Evolutionary conservation across 2,113 vertebrate species (phyloP).

Genomic region (Drymodes brunneopygia): DNA sequence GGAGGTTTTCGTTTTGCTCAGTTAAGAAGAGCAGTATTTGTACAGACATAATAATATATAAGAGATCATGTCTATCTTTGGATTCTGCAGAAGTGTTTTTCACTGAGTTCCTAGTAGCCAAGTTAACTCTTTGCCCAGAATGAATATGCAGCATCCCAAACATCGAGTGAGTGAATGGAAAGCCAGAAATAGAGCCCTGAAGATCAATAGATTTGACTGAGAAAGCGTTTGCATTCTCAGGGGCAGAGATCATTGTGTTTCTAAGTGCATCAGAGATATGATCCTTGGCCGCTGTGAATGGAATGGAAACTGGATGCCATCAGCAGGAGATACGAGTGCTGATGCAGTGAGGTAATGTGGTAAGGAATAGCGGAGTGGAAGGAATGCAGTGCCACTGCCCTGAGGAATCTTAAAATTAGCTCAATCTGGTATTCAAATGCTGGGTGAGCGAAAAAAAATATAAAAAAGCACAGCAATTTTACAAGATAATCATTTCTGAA

Average conservation of each 20-base stretch:
- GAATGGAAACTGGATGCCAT: slow-evolving; percentile 82
- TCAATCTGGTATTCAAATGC: background rate
- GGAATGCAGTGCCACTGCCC: slow-evolving; percentile 64
- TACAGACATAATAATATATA: background rate
- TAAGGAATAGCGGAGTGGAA: slow-evolving; percentile 73
- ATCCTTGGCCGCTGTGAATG: slow-evolving; percentile 83
- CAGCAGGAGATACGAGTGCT: slow-evolving; percentile 70
- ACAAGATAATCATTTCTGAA: background rate
- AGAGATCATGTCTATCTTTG: slow-evolving; percentile 48
- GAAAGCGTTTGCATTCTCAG: slow-evolving; percentile 84
- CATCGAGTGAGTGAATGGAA: slow-evolving; percentile 70
- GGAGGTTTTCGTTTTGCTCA: background rate
- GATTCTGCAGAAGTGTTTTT: slow-evolving; percentile 55
- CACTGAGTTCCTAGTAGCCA: slow-evolving; percentile 19
- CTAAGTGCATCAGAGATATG: slow-evolving; percentile 88
- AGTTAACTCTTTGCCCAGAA: slow-evolving; percentile 69
- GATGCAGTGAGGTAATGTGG: slow-evolving; percentile 79
- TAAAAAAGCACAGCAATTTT: background rate
- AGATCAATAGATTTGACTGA: slow-evolving; percentile 89
- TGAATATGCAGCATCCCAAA: slow-evolving; percentile 53
- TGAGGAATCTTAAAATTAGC: slow-evolving; percentile 76
- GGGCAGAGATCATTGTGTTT: slow-evolving; percentile 86
- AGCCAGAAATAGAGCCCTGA: slow-evolving; percentile 86
- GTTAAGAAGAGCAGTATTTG: background rate
- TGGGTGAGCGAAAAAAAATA: background rate